Evolutionary conservation across 2,113 vertebrate genomes (phyloP), one percentile per base, ranked within the genome.

Genomic region (Synodontis membranacea): DNA sequence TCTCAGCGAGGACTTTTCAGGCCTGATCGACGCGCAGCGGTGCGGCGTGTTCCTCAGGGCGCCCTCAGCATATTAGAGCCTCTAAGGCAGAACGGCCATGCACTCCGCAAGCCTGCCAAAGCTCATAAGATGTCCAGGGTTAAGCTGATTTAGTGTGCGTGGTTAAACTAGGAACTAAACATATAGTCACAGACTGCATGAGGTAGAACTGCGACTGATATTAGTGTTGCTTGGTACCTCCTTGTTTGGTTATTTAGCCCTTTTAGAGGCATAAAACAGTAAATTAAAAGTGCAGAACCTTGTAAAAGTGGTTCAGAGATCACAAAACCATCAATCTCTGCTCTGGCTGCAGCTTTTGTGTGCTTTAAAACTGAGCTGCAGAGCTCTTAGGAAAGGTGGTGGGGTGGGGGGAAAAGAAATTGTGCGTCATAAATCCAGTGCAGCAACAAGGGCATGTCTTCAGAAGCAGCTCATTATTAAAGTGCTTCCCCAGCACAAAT

Each of bases 1-100:
- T 82, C 85, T 86, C 75, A 86, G 84, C 72, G 62, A 80, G 88
- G 54, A 62, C 68, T 42, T 86, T 80, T 87, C 82, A 37, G 81
- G 23, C 17, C 48, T 84, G 64, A 88, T 86, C 86, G 78, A 80
- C 83, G 68, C 25, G 3, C 46, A 82, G 74, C 83, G 79, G 80
- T n/a, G 60, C 58, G 34, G n/a, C 84, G 54, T 68, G 34, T 66
- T 87, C n/a, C 83, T 85, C 42, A 28, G 56, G 70, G 60, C 82
- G 79, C 79, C 64, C 82, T 85, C 82, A 42, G 66, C 79, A 81
- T 60, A 80, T 85, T 87, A 83, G n/a, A 79, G 72, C 68, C 70
- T 76, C 87, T 34, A 76, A 34, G 44, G 19, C 75, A 78, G 58
- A 81, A 79, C 54, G 31, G 64, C 64, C 46, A 39, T 56, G 68